phyloP scores from a whole-genome alignment of 2,797 vertebrate species.

The Tauraco hartlaubi region DNA sequence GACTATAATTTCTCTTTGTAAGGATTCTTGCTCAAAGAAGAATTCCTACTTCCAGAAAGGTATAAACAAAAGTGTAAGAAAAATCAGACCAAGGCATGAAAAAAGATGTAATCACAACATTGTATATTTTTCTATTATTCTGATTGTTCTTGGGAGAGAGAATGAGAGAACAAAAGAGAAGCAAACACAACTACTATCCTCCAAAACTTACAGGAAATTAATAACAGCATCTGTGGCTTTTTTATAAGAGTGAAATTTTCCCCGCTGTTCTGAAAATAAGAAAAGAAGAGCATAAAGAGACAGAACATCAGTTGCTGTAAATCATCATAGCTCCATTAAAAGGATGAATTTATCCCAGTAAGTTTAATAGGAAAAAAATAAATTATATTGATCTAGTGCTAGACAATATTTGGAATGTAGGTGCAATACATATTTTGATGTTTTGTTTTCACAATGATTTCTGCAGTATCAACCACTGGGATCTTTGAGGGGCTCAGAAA shows the following conservation, averaged over 20 bases:
- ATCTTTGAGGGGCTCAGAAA: neutral
- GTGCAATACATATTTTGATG: neutral
- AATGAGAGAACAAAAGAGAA: conserved; percentile 40
- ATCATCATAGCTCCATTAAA: conserved; percentile 12
- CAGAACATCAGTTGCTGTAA: conserved; percentile 32
- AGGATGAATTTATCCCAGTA: neutral
- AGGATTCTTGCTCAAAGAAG: conserved; percentile 69
- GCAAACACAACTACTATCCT: conserved; percentile 40
- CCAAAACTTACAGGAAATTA: conserved; percentile 71
- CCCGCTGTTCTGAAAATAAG: conserved; percentile 70
- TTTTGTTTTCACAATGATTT: neutral
- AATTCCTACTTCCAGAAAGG: conserved; percentile 45
- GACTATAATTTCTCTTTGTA: conserved; percentile 78
- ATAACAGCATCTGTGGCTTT: conserved; percentile 63
- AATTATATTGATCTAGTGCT: conserved; percentile 16
- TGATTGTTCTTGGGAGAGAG: conserved; percentile 57
- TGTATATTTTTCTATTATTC: conserved; percentile 68
- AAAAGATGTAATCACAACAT: conserved; percentile 35
- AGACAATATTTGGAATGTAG: neutral
- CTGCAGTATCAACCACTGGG: neutral
- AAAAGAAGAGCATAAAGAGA: neutral
- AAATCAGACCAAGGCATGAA: conserved; percentile 65
- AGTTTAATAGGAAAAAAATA: conserved; percentile 18
- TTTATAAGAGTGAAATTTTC: conserved; percentile 66
- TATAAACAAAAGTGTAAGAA: conserved; percentile 29